A percentile compares a stretch with the other conserved stretches of the same genome.
Evolutionary conservation across 2,888 invertebrate genomes (phyloP).

Genomic region (Sphaeridia pumilis): DNA sequence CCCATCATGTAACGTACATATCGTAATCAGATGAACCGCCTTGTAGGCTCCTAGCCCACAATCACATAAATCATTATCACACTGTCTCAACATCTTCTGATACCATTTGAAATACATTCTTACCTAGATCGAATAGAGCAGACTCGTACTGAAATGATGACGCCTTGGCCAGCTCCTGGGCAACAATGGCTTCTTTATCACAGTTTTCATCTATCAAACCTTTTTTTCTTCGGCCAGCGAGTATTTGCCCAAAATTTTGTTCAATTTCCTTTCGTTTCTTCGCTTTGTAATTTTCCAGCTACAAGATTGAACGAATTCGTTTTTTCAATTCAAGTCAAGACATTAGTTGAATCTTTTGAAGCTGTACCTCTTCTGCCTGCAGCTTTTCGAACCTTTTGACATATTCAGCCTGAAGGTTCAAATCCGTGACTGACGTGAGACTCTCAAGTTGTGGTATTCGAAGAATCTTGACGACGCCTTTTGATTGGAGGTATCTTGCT

Average conservation of each 20-base stretch:
- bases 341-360: too few relatives aligned
- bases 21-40: too few relatives aligned
- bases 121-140: conserved; percentile 38
- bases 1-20: too few relatives aligned
- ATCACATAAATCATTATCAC: too few relatives aligned
- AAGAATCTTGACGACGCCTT: conserved; percentile 20
- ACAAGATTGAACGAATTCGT: background rate
- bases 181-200: too few relatives aligned
- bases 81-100: too few relatives aligned
- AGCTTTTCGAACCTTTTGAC: background rate
- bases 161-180: conserved; percentile 59
- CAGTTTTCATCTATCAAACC: too few relatives aligned
- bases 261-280: conserved; percentile 43
- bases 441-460: conserved; percentile 18
- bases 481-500: conserved; percentile 21
- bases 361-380: background rate
- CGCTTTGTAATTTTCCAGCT: conserved; percentile 38
- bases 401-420: background rate
- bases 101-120: too few relatives aligned
- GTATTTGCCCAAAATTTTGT: conserved; percentile 59
- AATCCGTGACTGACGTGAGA: background rate
- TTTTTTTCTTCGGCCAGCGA: conserved; percentile 54
- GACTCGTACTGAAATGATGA: conserved; percentile 49
- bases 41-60: too few relatives aligned
- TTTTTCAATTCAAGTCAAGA: too few relatives aligned